These are phyloP conservation scores for Sprattus sprattus DNA, from an alignment of 2,113 vertebrate species.

Conservation along the genomic window DNA sequence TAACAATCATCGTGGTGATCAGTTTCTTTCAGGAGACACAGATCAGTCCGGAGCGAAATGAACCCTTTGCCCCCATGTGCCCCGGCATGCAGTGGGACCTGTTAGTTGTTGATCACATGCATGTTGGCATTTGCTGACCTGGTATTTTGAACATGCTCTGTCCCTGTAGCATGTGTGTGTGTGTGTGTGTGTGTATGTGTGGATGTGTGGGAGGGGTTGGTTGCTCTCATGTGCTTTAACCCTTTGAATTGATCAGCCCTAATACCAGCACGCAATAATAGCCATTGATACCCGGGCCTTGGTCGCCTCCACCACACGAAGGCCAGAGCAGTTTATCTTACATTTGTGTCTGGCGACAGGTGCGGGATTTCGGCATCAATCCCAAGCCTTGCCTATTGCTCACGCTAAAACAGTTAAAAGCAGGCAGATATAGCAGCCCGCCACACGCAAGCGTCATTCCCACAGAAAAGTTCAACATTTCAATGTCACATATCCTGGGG, in stretches of 20 bases:
- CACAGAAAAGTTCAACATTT: constrained; percentile 24
- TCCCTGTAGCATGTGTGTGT: background rate
- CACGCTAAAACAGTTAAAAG: constrained; percentile 7
- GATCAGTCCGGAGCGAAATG: background rate
- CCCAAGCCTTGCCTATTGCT: constrained; percentile 35
- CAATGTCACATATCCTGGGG: constrained; percentile 24
- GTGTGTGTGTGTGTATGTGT: background rate
- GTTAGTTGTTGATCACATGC: constrained; percentile 23
- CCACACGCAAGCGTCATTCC: constrained; percentile 42
- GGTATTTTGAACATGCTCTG: constrained; percentile 33
- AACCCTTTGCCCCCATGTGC: background rate
- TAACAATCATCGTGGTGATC: background rate
- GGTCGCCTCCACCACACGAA: constrained; percentile 38
- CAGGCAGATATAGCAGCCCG: background rate
- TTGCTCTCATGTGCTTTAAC: constrained; percentile 42
- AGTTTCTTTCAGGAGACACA: no score
- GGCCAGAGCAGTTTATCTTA: constrained; percentile 50
- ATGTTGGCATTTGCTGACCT: constrained; percentile 23
- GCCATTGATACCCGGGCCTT: constrained; percentile 51
- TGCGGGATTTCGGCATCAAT: constrained; percentile 60
- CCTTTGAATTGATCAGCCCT: constrained; percentile 50
- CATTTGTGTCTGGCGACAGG: constrained; percentile 61
- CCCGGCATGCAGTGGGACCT: background rate
- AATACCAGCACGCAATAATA: constrained; percentile 61
- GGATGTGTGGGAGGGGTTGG: background rate